Conservation (phyloP, 2,113 vertebrate species). For the Eleginops maclovinus region DNA sequence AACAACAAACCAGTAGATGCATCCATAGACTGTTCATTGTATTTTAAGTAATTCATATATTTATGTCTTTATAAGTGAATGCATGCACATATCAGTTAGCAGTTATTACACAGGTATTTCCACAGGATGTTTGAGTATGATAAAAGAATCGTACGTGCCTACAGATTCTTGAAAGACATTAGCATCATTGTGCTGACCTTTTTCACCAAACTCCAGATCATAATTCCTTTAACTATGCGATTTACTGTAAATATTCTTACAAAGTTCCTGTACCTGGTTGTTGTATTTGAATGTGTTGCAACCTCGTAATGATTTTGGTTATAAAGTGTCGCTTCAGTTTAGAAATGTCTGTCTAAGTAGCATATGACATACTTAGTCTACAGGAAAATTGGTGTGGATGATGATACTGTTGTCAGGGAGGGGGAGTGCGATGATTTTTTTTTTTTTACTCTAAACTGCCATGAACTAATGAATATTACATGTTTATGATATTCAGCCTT, state of each 20-base stretch:
- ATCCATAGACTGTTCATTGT: constrained; percentile 6
- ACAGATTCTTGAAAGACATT: background rate
- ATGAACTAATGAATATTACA: too few relatives aligned
- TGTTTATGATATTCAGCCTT: too few relatives aligned
- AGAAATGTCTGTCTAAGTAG: too few relatives aligned
- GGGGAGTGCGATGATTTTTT: too few relatives aligned
- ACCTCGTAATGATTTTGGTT: background rate
- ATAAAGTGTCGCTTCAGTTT: background rate
- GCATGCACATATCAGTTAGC: background rate
- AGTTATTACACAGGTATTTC: background rate
- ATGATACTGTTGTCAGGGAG: too few relatives aligned
- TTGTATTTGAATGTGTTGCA: background rate
- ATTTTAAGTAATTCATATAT: background rate
- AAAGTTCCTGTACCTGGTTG: background rate
- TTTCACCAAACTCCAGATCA: background rate
- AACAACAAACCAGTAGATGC: constrained; percentile 13
- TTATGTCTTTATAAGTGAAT: background rate
- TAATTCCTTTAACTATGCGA: background rate
- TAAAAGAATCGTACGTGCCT: background rate
- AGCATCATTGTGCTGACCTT: background rate
- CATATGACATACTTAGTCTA: too few relatives aligned
- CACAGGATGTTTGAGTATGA: background rate
- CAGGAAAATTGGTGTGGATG: too few relatives aligned
- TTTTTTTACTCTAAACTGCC: too few relatives aligned
- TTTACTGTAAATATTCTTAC: background rate